Base-by-base conservation (phyloP, 2,797 vertebrate species). In the Notoglanidium macrostoma region DNA sequence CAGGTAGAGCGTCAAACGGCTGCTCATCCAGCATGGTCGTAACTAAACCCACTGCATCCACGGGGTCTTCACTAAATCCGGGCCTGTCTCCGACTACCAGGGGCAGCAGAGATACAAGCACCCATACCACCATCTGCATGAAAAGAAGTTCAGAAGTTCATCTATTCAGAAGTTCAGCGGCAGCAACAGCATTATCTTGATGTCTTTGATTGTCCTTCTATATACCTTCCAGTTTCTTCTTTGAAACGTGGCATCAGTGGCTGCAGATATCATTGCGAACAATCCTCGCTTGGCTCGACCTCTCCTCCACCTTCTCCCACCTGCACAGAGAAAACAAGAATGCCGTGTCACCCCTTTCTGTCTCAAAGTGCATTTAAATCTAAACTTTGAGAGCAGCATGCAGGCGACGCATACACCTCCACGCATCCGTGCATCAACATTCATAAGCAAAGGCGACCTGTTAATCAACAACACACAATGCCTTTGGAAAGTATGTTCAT, bases 71-170 rank as follows among this genome's bases (percentile, higher is more conserved):
- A 61, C 89, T 84, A 55, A 90, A 90, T 7, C 83, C 83, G 3
- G 89, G 82, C 40, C 89, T 90, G 86, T 92, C 94, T 87, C 95
- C 95, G 23, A 94, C 93, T 84, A 94, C 95, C 19, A 95, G 91
- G 85, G 95, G 94, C 93, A 96, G 90, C 90, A 96, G 90, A 92
- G 93, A 95, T 79, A 95, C 89, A 46, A 96, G 91, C 88, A 95
- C 91, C 94, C 94, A 95, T 70, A 95, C 91, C 89, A 96, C 91
- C 93, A 96, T 93, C 96, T 96, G 83, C 3, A 84, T 55, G 61
- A 87, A 59, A 55, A 86, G 78, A 79, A 81, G 46, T 68, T 67
- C 46, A 51, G 63, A 83, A 51, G 46, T 83, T 83, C 63, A 68
- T 23, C 15, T 44, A 81, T n/a, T 81, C 40, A 87, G 74, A 65